Base-by-base conservation (phyloP, 2,797 vertebrate genomes). In the Fistularia commersonii region DNA sequence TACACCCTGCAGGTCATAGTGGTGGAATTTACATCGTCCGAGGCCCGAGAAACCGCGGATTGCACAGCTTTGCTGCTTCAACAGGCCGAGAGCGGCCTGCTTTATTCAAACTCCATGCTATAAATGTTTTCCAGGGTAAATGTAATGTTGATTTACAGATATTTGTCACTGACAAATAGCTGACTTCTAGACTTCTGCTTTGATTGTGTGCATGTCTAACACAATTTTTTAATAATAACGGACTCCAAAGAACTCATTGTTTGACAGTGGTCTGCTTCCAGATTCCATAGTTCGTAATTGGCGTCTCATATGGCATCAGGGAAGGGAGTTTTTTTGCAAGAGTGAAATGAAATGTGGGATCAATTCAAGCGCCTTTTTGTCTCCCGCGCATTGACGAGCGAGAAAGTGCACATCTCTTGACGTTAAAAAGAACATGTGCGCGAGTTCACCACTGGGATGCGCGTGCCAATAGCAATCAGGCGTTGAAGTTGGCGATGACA, bases 261-360 rank as follows among this genome's bases (percentile, higher is more conserved):
- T 63, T 50, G 39, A 4, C 47, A 54, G 46, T 42, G 54, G 14
- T 57, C 38, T 56, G 57, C 58, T 74, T 64, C 64, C 73, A 64
- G 37, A 49, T 40, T 56, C 8, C 31, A 63, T n/a, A n/a, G n/a
- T n/a, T n/a, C n/a, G n/a, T 72, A 64, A 68, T 55, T 61, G 58
- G 57, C 53, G 65, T 72, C 63, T 66, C 57, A 61, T 44, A 58
- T 57, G 73, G 51, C 60, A 64, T 70, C 43, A 45, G 61, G 75
- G 48, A 32, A 45, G 72, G 64, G 61, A 15, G 51, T 57, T 42
- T 64, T 62, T 67, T 72, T 59, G 55, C 47, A 66, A 76, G 48
- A 59, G 76, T 55, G 50, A 80, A 80, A 69, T 53, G 9, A 55
- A 73, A 59, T 72, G 67, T 82, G 83, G 72, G 37, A 80, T 74